phyloP scores from a whole-genome alignment of 1,140 invertebrate genomes.

The Drosophila bifasciata region DNA sequence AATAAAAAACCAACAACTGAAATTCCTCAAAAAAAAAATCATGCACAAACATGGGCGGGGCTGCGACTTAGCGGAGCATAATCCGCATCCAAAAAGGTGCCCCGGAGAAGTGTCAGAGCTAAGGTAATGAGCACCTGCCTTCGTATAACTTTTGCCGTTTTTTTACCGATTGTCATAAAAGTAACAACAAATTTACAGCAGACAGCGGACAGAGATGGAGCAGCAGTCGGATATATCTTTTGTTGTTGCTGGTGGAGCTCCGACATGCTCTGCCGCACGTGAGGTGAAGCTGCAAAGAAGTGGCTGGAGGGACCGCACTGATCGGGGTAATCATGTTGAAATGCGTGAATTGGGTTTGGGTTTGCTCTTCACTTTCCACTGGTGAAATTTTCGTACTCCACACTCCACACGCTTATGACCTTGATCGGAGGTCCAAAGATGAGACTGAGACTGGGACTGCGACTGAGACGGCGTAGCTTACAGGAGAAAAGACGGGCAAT shows the following conservation, averaged over 20 bases:
- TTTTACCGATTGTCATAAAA: constrained; percentile 40
- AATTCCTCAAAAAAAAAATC: constrained; percentile 30
- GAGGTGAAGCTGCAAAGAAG: constrained; percentile 36
- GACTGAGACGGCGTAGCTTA: too few relatives aligned
- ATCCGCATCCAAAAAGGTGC: constrained; percentile 29
- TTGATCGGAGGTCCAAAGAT: constrained; percentile 38
- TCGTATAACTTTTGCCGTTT: constrained; percentile 49
- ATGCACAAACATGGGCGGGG: constrained; percentile 24
- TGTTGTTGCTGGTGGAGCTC: constrained; percentile 15
- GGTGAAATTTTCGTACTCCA: constrained; percentile 51
- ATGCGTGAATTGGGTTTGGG: constrained; percentile 39
- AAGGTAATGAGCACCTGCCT: constrained; percentile 51
- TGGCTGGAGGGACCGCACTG: constrained; percentile 13
- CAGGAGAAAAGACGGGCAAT: constrained; percentile 32
- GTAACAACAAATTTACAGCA: constrained; percentile 21
- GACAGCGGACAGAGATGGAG: too few relatives aligned
- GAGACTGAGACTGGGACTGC: neutral
- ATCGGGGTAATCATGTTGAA: constrained; percentile 49
- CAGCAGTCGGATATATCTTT: constrained; percentile 19
- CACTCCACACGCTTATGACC: constrained; percentile 30
- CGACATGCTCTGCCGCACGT: constrained; percentile 43
- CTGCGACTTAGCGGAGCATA: constrained; percentile 26
- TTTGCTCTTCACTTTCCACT: constrained; percentile 42
- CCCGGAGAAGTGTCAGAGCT: constrained; percentile 30
- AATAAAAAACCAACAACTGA: neutral